phyloP scores from a whole-genome alignment of 2,113 vertebrate species.

The Melanotaenia duboulayi region DNA sequence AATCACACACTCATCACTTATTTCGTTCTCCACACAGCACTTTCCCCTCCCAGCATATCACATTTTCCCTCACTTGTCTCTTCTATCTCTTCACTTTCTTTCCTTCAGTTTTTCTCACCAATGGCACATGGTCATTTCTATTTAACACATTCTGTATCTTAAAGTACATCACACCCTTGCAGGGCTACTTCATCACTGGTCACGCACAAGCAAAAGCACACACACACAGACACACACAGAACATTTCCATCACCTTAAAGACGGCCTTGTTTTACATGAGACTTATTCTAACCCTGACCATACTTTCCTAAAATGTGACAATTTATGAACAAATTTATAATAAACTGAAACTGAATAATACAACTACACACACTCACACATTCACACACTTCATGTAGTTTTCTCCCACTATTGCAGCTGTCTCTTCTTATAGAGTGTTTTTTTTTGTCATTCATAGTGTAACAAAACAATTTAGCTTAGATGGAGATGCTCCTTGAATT shows the following conservation, averaged over 20 bases:
- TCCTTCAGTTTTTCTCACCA: slow-evolving; percentile 62
- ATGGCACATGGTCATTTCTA: slow-evolving; percentile 69
- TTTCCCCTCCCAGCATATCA: slow-evolving; percentile 52
- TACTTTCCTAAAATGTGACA: slow-evolving; percentile 9
- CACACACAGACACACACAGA: slow-evolving; percentile 20
- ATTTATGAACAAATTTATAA: slow-evolving; percentile 7
- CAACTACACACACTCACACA: slow-evolving; percentile 10
- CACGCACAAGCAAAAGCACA: slow-evolving; percentile 52
- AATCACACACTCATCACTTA: slow-evolving; percentile 38
- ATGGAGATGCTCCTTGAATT: no score
- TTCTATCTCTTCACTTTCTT: slow-evolving; percentile 50
- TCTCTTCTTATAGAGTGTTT: slow-evolving; percentile 4
- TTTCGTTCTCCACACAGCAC: slow-evolving; percentile 39
- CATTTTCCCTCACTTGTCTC: slow-evolving; percentile 58
- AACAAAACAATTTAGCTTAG: no score
- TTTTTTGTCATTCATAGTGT: neutral
- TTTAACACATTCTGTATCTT: slow-evolving; percentile 73
- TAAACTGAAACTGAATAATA: neutral
- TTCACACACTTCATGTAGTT: slow-evolving; percentile 1
- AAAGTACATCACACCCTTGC: slow-evolving; percentile 78
- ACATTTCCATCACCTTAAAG: slow-evolving; percentile 18
- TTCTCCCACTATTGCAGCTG: slow-evolving; percentile 19
- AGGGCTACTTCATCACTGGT: slow-evolving; percentile 55
- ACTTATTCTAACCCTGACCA: slow-evolving; percentile 14
- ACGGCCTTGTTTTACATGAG: neutral